Evolutionary conservation across 2,888 invertebrate genomes (phyloP), one percentile per base, ranked within the genome.

Genomic region (Scaptomyza polygonia): DNA sequence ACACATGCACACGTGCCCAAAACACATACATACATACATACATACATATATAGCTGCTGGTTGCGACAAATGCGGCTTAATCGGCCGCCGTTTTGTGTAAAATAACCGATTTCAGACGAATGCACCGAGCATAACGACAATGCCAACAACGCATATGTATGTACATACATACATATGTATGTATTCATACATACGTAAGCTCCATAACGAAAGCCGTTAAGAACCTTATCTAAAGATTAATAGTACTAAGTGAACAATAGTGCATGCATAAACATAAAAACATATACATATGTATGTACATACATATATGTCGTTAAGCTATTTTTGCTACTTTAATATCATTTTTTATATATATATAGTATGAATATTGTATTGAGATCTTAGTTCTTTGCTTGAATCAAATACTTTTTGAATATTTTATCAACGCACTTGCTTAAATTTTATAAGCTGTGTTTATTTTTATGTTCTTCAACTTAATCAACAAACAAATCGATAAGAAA

Each of bases 21-120:
- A 39, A 52, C 45, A 62, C 34, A 27, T 36, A 21, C 45, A 53
- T 8, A 52, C 30, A 34, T 29, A 11, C 16, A 44, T 36, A 43
- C 48, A 14, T 5, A 36, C 3, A 29, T 14, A 27, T 7, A 30
- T 18, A 40, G 44, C 39, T 49, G 52, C 49, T 64, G 42, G 42
- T 53, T 54, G 51, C 53, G 48, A 57, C 65, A 77, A 65, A 47
- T 61, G 66, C 39, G 43, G 59, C 67, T 71, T 64, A 71, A 74
- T 67, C 67, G 58, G 63, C 44, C 39, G 42, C 29, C 59, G 62
- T 66, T 68, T 76, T 81, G 68, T 84, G 63, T 61, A 68, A 80
- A 71, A 68, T 62, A 80, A 80, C 63, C 84, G 55, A 67, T 67
- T 78, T 61, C 44, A 61, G 58, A 51, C 58, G 61, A 55, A 44